A percentile compares a stretch with the other conserved stretches of the same genome.
Conservation (phyloP, 2,797 vertebrate genomes). For the Lophotriccus pileatus region DNA sequence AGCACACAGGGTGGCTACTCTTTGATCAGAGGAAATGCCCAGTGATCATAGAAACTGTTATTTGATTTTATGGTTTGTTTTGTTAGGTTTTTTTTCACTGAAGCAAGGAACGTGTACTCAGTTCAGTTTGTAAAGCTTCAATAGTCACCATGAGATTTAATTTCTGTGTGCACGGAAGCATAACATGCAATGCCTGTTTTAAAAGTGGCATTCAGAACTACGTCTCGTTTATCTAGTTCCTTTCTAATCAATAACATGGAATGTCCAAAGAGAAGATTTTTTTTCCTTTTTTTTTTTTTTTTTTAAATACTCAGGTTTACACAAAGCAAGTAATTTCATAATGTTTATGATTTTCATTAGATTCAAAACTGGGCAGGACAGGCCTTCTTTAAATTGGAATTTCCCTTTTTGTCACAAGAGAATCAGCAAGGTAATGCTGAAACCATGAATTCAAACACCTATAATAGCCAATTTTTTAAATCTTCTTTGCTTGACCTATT, state of each 20-base stretch:
- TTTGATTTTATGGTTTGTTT: background rate
- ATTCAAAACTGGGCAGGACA: background rate
- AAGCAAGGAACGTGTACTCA: background rate
- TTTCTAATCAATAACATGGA: background rate
- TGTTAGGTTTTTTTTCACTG: background rate
- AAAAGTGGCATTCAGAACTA: background rate
- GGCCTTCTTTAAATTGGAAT: background rate
- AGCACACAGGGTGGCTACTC: background rate
- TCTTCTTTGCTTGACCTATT: background rate
- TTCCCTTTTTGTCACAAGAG: background rate
- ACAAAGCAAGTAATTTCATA: background rate
- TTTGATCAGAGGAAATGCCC: background rate
- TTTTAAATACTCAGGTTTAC: background rate
- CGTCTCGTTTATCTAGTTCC: background rate
- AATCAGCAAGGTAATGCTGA: background rate
- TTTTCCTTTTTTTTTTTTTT: background rate
- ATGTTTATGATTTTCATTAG: background rate
- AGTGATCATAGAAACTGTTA: background rate
- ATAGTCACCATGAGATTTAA: conserved; percentile 25
- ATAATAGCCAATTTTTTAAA: background rate
- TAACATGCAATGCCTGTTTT: background rate
- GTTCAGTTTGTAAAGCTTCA: conserved; percentile 1
- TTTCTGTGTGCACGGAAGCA: background rate
- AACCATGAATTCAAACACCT: background rate
- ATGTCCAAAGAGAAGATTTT: background rate